Evolutionary conservation across 2,888 invertebrate species (phyloP), one percentile per base, ranked within the genome.

Genomic region (Dichetophora obliterata): DNA sequence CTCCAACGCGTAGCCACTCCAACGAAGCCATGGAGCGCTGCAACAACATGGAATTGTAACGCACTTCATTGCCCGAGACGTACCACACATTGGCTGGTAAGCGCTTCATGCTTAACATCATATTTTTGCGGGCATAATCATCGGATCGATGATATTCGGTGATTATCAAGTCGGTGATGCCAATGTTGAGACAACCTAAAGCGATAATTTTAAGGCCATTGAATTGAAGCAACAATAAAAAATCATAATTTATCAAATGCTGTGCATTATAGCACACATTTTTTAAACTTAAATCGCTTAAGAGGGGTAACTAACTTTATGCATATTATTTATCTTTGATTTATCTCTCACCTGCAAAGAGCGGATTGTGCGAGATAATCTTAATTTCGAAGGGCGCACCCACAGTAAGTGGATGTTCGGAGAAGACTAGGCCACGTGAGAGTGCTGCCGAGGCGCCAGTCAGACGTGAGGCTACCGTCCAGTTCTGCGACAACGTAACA

Each of bases 1-100:
- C 96, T 0, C 95, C 95, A 0, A 93, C 92, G 34, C 95, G 92
- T 16, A 98, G 89, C 93, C 96, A 95, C 81, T 96, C 95, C 81
- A 97, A 91, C 0, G 91, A 92, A 0, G 92, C 91, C 79, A 90
- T 86, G 11, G 94, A 93, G 76, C 93, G 91, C 83, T 92, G 93
- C 43, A 95, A 85, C 27, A 93, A 89, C 80, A 91, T 91, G 14
- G 92, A 92, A 86, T 93, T 94, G 82, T 92, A 92, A 73, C 92
- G 91, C 5, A 95, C 91, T 88, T 95, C 93, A 84, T 94, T 94
- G 6, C 89, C 89, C 0, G 87, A 86, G 0, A 89, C 87, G 81
- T 90, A 90, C 89, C 89, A 90, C 4, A 89, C 88, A 81, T 93
- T 95, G 9, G 92, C 91, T 0, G 94, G 93, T 80, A 95, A 90